A percentile compares a stretch with the other conserved stretches of the same genome.
Conservation (phyloP, 2,113 vertebrate species). For the Prolemur simus region DNA sequence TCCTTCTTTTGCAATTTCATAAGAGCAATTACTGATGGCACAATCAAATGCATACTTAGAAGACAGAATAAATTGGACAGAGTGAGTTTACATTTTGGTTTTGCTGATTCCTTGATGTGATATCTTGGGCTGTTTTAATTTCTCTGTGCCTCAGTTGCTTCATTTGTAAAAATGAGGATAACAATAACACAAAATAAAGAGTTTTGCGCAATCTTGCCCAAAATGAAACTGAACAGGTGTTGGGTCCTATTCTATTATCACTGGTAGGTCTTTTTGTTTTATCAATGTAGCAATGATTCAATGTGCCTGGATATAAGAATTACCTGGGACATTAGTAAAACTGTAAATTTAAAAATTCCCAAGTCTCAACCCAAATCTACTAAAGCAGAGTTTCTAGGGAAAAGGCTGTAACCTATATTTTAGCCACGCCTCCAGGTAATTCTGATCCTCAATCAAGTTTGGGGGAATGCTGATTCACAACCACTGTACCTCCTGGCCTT, state of each 20-base stretch:
- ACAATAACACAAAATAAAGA: background rate
- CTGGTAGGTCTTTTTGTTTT: background rate
- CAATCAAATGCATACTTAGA: background rate
- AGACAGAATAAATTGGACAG: background rate
- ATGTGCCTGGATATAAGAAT: background rate
- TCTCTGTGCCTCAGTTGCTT: background rate
- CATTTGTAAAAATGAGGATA: background rate
- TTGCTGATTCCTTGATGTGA: background rate
- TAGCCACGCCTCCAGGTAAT: background rate
- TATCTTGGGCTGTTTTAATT: background rate
- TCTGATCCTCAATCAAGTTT: background rate
- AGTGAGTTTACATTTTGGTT: background rate
- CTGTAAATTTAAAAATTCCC: background rate
- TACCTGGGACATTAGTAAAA: background rate
- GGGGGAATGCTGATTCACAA: background rate
- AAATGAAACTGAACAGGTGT: background rate
- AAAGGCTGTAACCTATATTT: background rate
- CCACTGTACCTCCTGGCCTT: background rate
- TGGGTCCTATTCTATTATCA: background rate
- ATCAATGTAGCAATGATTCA: background rate
- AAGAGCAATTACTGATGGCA: background rate
- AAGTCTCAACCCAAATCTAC: background rate
- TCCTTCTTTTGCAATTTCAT: background rate
- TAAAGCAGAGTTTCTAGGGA: background rate
- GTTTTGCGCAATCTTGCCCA: background rate